Conservation (phyloP, 2,888 invertebrate species). For the Parasteatoda lunata region DNA sequence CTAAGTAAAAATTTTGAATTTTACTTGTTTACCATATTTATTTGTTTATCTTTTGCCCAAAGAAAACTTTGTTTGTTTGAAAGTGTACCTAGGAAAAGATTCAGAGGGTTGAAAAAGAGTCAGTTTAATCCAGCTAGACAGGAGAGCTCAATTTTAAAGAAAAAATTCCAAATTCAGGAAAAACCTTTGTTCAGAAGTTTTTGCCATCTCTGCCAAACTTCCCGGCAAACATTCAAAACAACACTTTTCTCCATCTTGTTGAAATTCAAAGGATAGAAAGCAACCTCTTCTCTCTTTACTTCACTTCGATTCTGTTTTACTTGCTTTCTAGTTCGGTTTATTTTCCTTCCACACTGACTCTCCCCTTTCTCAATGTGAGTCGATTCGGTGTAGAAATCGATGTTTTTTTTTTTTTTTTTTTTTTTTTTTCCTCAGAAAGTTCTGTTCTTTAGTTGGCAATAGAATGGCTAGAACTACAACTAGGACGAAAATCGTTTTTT, state of each 20-base stretch:
- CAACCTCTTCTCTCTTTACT: slow-evolving; percentile 14
- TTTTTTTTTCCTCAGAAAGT: slow-evolving; percentile 28
- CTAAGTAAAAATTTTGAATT: too few species aligned
- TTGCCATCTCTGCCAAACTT: slow-evolving; percentile 6
- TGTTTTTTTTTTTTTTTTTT: background rate
- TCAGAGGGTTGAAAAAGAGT: too few species aligned
- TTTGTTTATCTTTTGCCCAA: too few species aligned
- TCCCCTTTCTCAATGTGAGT: slow-evolving; percentile 13
- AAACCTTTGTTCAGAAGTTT: slow-evolving; percentile 49
- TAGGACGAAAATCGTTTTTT: slow-evolving; percentile 14
- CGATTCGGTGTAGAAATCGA: slow-evolving; percentile 58
- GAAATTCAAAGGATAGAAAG: slow-evolving; percentile 61
- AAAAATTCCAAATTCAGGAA: slow-evolving; percentile 33
- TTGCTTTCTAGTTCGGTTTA: slow-evolving; percentile 38
- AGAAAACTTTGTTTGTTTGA: too few species aligned
- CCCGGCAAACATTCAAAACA: slow-evolving; percentile 54
- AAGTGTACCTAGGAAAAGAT: too few species aligned
- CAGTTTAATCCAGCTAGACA: slow-evolving; percentile 42
- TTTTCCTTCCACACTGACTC: slow-evolving; percentile 23
- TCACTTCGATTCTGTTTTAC: slow-evolving; percentile 20
- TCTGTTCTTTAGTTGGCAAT: slow-evolving; percentile 36
- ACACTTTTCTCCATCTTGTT: slow-evolving; percentile 63
- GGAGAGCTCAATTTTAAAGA: slow-evolving; percentile 26
- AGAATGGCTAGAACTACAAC: slow-evolving; percentile 60
- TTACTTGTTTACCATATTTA: too few species aligned